Base-by-base conservation (phyloP, 1,140 invertebrate species). In the Drosophila ohnishii region DNA sequence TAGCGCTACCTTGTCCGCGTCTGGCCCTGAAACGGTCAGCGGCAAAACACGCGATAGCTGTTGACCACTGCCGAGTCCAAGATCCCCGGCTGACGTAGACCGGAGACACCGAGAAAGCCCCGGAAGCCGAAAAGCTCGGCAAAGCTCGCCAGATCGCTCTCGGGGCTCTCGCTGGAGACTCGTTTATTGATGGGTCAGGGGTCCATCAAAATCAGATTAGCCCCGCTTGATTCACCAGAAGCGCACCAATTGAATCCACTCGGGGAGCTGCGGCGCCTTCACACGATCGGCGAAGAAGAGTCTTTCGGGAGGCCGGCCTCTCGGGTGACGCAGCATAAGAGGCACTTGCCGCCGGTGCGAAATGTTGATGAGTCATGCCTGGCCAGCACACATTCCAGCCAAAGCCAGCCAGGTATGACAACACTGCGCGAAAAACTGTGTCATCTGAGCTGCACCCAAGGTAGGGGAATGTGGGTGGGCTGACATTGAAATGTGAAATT, bases 321-420 rank as follows among this genome's bases (percentile, higher is more conserved):
- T 40, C 14, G 14, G 19, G 44, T 84, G 80, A 84, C 80, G 60
- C 73, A 77, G 77, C 81, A 69, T 3, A 47, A 72, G 60, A 37
- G 14, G 9, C 28, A 53, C 37, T 35, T 53, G 51, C 50, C 50
- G 32, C 50, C 50, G 32, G 11, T 1, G 32, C 30, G 11, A 37
- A 44, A n/a, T 42, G 62, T 32, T 45, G 47, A 57, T 71, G 67
- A 70, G 25, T 71, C 65, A 71, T 61, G 57, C 25, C 5, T 25
- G 44, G 25, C 19, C 64, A 57, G 28, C 50, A 34, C 45, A 42
- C 65, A 71, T 70, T 70, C 50, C 34, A 39, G 13, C 16, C 16
- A 37, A 19, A 34, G 35, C 19, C 51, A 71, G 51, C 34, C 65
- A 71, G 53, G 67, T 71, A 56, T 47, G 65, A 70, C 61, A 28